Evolutionary conservation across 2,888 invertebrate species (phyloP).

Genomic region (Crioceris asparagi): DNA sequence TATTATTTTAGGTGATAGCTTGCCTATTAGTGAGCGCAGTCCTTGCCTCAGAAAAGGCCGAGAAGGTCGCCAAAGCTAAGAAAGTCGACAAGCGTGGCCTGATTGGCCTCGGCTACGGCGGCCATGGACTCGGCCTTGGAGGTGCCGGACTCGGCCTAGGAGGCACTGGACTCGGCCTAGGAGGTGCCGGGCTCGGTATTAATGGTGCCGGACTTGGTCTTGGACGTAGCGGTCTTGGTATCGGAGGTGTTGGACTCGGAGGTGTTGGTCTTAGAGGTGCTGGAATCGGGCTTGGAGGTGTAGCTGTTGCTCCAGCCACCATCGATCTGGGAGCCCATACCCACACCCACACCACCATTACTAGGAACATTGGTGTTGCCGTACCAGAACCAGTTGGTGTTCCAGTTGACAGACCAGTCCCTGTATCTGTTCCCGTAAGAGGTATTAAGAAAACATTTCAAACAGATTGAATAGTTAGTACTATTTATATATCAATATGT

Average conservation of each 20-base stretch:
- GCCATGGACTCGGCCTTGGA: conserved; percentile 12
- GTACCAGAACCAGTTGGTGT: conserved; percentile 44
- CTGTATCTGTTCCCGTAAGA: conserved; percentile 34
- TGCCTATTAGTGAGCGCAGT: conserved; percentile 24
- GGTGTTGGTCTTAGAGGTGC: conserved; percentile 15
- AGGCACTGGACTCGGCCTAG: conserved; percentile 10
- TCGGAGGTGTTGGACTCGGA: background rate
- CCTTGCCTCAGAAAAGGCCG: conserved; percentile 17
- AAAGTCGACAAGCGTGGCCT: conserved; percentile 33
- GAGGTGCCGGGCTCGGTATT: conserved; percentile 13
- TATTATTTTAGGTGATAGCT: conserved; percentile 25
- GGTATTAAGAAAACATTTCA: conserved; percentile 12
- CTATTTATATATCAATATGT: background rate
- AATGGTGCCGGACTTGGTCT: conserved; percentile 13
- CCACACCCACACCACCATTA: conserved; percentile 38
- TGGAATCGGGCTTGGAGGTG: conserved; percentile 10
- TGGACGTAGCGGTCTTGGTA: conserved; percentile 7
- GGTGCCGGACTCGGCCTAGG: conserved; percentile 11
- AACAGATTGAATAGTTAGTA: background rate
- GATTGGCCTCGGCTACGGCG: conserved; percentile 25
- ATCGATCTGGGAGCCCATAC: conserved; percentile 27
- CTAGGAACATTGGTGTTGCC: conserved; percentile 40
- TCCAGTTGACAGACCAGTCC: conserved; percentile 35
- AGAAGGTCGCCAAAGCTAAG: conserved; percentile 21
- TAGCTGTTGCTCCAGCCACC: conserved; percentile 12